Conservation (phyloP, 2,113 vertebrate species). For the Channa maculata region DNA sequence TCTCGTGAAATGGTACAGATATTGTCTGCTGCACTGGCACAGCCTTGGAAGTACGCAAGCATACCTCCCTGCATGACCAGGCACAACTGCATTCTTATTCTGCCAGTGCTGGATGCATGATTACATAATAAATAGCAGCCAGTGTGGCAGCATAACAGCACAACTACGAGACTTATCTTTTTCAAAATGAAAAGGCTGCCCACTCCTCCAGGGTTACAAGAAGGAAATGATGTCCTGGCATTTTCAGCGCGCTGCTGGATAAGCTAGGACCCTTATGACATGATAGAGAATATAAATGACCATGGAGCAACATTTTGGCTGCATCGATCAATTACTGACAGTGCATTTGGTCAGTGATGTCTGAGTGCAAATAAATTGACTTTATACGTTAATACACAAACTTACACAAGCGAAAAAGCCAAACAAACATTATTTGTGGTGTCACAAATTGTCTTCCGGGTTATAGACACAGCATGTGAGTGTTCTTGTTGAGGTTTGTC, state of each 20-base stretch:
- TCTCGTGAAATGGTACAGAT: not conserved
- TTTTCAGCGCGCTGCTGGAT: conserved; percentile 51
- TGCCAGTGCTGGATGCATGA: conserved; percentile 28
- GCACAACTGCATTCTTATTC: conserved; percentile 28
- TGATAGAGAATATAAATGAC: conserved; percentile 20
- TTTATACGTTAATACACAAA: too few species aligned
- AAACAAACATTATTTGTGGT: too few species aligned
- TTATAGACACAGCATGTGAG: too few species aligned
- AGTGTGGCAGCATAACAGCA: not conserved
- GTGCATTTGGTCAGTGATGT: not conserved
- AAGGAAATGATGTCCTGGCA: conserved; percentile 65
- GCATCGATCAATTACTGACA: conserved; percentile 26
- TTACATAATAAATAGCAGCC: conserved; percentile 55
- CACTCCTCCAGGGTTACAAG: conserved; percentile 60
- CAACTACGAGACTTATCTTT: conserved; percentile 37
- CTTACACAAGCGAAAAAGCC: too few species aligned
- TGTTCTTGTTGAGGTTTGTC: not conserved
- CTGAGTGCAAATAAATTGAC: too few species aligned
- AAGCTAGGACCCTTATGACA: conserved; percentile 50
- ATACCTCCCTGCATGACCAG: conserved; percentile 3
- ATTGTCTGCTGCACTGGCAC: conserved; percentile 3
- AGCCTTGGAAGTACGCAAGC: not conserved
- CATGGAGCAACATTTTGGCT: not conserved
- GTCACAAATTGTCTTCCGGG: too few species aligned
- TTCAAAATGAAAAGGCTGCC: conserved; percentile 59